Conservation (phyloP, 92 coral and sea anemone genomes). For the Umimayanthus chanpuru region DNA sequence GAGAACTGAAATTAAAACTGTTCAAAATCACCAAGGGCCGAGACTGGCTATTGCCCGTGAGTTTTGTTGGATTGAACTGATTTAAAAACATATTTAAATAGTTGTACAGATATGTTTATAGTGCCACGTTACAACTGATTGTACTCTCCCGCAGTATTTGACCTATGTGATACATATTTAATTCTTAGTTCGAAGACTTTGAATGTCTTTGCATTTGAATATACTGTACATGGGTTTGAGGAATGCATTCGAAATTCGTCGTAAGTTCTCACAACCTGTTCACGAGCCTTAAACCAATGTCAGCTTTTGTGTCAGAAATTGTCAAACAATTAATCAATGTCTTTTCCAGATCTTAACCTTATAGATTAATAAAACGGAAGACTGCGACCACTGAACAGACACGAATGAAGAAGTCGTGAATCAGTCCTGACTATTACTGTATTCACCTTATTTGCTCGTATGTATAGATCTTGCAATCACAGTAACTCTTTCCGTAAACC, state of each 20-base stretch:
- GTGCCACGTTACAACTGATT: too few species aligned
- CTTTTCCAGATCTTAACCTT: background rate
- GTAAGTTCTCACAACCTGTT: background rate
- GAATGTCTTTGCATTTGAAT: background rate
- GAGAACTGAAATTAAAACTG: slow-evolving; percentile 6
- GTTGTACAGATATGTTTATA: background rate
- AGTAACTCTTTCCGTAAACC: background rate
- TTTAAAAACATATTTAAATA: background rate
- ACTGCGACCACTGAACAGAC: background rate
- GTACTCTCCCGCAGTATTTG: background rate
- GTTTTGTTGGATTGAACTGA: background rate
- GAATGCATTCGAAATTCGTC: background rate
- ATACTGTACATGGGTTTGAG: background rate
- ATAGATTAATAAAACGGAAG: background rate
- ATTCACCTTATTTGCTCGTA: background rate
- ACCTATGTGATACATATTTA: too few species aligned
- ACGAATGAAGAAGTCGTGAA: background rate
- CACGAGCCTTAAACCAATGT: background rate
- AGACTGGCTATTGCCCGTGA: background rate
- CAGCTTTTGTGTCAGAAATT: background rate
- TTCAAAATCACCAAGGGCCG: background rate
- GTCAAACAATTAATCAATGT: background rate
- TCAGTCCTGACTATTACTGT: background rate
- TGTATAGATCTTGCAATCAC: background rate
- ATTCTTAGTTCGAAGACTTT: background rate